These are phyloP conservation scores for Chloroceryle inda DNA, from an alignment of 2,797 vertebrate genomes.

Conservation along the genomic window DNA sequence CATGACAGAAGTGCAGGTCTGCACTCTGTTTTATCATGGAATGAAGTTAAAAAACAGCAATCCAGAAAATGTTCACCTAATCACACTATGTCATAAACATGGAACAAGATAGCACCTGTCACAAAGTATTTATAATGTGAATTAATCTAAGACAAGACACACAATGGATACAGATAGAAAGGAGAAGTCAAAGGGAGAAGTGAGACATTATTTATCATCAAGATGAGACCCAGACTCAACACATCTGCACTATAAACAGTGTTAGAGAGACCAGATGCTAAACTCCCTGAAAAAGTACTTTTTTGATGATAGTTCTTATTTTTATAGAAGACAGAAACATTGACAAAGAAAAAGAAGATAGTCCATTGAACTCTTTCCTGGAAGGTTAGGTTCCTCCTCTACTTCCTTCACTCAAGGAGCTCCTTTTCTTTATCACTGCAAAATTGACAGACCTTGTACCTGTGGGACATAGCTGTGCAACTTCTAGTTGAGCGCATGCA, in stretches of 20 bases:
- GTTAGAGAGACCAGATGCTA: background rate
- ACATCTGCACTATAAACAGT: background rate
- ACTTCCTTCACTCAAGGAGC: background rate
- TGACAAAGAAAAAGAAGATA: background rate
- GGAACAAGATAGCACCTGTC: background rate
- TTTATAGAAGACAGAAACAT: background rate
- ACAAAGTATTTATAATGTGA: background rate
- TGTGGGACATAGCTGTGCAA: background rate
- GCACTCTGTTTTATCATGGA: background rate
- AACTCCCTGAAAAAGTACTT: background rate
- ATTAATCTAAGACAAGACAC: background rate
- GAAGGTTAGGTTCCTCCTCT: background rate
- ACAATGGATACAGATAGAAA: background rate
- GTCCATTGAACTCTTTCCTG: background rate
- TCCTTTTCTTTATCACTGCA: background rate
- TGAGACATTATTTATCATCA: background rate
- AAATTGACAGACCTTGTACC: background rate
- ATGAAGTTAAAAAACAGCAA: slow-evolving; percentile 16
- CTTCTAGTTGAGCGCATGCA: background rate
- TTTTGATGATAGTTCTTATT: background rate
- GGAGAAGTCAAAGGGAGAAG: background rate
- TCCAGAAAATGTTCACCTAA: background rate
- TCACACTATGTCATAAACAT: background rate
- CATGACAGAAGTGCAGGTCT: background rate
- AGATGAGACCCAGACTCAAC: background rate